Evolutionary conservation across 2,113 vertebrate genomes (phyloP).

Genomic region (Ranitomeya variabilis): DNA sequence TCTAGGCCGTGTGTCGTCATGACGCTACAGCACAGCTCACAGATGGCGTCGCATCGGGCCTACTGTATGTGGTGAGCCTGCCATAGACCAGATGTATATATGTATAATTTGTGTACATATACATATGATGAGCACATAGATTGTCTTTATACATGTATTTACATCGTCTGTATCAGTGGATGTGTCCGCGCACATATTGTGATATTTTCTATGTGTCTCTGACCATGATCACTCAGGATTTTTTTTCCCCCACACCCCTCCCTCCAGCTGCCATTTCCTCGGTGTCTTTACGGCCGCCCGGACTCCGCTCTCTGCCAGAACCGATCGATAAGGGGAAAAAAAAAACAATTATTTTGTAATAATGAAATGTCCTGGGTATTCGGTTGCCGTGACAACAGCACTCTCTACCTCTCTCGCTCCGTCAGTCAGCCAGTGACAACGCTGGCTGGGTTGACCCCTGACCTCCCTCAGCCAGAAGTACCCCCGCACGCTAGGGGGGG

Average conservation of each 20-base stretch:
- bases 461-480: slow-evolving; percentile 57
- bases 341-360: slow-evolving; percentile 60
- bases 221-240: slow-evolving; percentile 35
- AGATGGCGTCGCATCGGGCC: too few relatives aligned
- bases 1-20: too few relatives aligned
- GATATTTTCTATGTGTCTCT: slow-evolving; percentile 35
- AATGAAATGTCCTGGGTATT: slow-evolving; percentile 60
- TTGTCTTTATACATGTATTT: too few relatives aligned
- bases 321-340: slow-evolving; percentile 59
- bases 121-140: not conserved
- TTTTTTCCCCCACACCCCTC: slow-evolving; percentile 35
- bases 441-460: slow-evolving; percentile 55
- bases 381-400: slow-evolving; percentile 58
- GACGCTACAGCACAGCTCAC: too few relatives aligned
- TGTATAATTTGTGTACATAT: not conserved
- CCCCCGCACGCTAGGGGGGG: slow-evolving; percentile 47
- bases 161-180: too few relatives aligned
- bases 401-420: slow-evolving; percentile 56
- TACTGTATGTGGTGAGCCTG: too few relatives aligned
- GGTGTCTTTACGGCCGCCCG: slow-evolving; percentile 57
- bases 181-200: not conserved
- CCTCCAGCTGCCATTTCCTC: slow-evolving; percentile 54
- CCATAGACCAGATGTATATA: too few relatives aligned
- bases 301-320: slow-evolving; percentile 59
- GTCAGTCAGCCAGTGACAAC: slow-evolving; percentile 59